phyloP scores from a whole-genome alignment of 1,140 invertebrate genomes.

The Saccostrea glomerata region DNA sequence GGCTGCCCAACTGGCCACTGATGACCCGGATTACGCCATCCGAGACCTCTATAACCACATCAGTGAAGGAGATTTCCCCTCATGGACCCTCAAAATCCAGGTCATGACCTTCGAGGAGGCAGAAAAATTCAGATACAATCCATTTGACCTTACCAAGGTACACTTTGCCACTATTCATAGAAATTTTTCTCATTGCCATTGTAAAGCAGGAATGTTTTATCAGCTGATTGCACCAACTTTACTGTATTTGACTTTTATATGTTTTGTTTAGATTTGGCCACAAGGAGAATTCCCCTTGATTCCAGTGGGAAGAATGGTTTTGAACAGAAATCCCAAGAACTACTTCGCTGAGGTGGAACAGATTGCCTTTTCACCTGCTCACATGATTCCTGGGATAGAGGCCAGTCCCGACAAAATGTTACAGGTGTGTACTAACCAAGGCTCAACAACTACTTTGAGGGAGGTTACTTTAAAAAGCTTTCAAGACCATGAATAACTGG shows the following conservation, averaged over 20 bases:
- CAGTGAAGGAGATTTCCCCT: conserved; percentile 87
- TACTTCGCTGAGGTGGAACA: conserved; percentile 98
- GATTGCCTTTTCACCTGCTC: conserved; percentile 93
- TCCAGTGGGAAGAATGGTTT: conserved; percentile 93
- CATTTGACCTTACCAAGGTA: conserved; percentile 80
- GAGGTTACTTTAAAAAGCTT: too few relatives aligned
- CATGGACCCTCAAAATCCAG: conserved; percentile 84
- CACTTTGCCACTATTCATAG: too few relatives aligned
- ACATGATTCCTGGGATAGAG: conserved; percentile 92
- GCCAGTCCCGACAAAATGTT: conserved; percentile 94
- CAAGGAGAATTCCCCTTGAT: conserved; percentile 92
- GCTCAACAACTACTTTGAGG: too few relatives aligned
- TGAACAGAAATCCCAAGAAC: conserved; percentile 86
- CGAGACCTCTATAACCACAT: conserved; percentile 96
- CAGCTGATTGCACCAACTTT: too few relatives aligned
- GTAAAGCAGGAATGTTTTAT: too few relatives aligned
- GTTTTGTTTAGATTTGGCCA: too few relatives aligned
- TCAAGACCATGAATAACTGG: too few relatives aligned
- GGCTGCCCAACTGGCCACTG: conserved; percentile 86
- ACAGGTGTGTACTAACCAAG: conserved; percentile 76
- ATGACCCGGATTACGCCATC: conserved; percentile 93
- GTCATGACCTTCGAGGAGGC: conserved; percentile 83
- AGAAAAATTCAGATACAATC: conserved; percentile 78
- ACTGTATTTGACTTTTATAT: too few relatives aligned
- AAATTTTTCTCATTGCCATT: neutral